A percentile compares a stretch with the other conserved stretches of the same genome.
Evolutionary conservation across 2,888 invertebrate genomes (phyloP).

Genomic region (Magallana nippona): DNA sequence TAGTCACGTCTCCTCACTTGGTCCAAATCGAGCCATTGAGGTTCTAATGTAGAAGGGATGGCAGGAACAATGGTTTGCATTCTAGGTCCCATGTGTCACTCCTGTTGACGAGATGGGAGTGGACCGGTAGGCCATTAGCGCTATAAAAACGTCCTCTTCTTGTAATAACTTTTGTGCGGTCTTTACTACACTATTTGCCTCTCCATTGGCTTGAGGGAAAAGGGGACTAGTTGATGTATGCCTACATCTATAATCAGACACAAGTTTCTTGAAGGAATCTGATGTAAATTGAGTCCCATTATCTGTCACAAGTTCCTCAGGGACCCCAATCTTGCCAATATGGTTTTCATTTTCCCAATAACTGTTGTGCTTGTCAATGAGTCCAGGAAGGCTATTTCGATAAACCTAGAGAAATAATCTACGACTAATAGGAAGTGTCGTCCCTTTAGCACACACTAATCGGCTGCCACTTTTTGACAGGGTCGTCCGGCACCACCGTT

Average conservation of each 20-base stretch:
- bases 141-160: conserved; percentile 46
- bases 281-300: conserved; percentile 49
- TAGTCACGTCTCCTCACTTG: conserved; percentile 10
- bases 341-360: conserved; percentile 49
- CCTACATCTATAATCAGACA: conserved; percentile 22
- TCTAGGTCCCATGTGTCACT: conserved; percentile 50
- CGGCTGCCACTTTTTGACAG: conserved; percentile 54
- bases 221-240: conserved; percentile 38
- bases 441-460: conserved; percentile 49
- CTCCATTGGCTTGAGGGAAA: conserved; percentile 51
- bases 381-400: conserved; percentile 45
- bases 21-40: conserved; percentile 42
- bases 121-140: conserved; percentile 46
- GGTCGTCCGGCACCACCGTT: conserved; percentile 51
- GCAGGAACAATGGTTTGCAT: conserved; percentile 46
- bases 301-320: conserved; percentile 48
- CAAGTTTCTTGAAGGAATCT: conserved; percentile 45
- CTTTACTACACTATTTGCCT: conserved; percentile 52
- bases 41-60: not conserved
- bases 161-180: conserved; percentile 50
- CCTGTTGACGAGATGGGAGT: conserved; percentile 44
- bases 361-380: conserved; percentile 39
- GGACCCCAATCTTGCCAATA: conserved; percentile 49
- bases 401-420: conserved; percentile 54
- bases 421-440: conserved; percentile 51